These are phyloP conservation scores for Valencia hispanica DNA, from an alignment of 2,797 vertebrate species.

Conservation along the genomic window DNA sequence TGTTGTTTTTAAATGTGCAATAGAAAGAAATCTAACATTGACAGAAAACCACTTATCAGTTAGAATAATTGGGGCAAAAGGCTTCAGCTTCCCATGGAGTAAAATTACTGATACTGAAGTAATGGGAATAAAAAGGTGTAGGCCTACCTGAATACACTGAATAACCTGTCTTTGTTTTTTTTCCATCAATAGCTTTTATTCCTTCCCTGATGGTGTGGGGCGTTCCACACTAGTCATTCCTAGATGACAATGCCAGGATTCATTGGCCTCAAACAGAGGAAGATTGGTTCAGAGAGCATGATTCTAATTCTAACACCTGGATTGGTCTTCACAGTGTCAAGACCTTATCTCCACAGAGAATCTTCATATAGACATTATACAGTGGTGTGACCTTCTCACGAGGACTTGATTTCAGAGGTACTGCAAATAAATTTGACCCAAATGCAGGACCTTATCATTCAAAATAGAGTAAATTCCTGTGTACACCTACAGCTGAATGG, in stretches of 20 bases:
- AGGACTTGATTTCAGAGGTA: background rate
- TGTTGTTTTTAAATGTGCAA: background rate
- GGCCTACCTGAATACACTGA: background rate
- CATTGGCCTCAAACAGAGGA: background rate
- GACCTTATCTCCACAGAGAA: background rate
- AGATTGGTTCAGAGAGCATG: conserved; percentile 2
- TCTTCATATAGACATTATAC: background rate
- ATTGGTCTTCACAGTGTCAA: background rate
- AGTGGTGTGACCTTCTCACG: background rate
- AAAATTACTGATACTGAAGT: background rate
- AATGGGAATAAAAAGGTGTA: background rate
- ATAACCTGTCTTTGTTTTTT: background rate
- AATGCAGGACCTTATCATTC: background rate
- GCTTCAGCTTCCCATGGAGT: background rate
- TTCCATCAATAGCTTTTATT: conserved; percentile 1
- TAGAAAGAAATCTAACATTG: background rate
- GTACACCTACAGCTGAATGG: background rate
- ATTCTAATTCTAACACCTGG: background rate
- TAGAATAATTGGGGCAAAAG: background rate
- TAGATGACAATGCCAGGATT: conserved; percentile 3
- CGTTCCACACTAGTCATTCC: too few relatives aligned
- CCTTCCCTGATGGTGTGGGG: background rate
- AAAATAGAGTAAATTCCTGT: background rate
- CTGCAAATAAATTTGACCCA: background rate
- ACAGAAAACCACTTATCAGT: background rate